A percentile compares a stretch with the other conserved stretches of the same genome.
These are phyloP conservation scores for Copidosoma aretas DNA, from an alignment of 2,888 invertebrate species.

Conservation along the genomic window DNA sequence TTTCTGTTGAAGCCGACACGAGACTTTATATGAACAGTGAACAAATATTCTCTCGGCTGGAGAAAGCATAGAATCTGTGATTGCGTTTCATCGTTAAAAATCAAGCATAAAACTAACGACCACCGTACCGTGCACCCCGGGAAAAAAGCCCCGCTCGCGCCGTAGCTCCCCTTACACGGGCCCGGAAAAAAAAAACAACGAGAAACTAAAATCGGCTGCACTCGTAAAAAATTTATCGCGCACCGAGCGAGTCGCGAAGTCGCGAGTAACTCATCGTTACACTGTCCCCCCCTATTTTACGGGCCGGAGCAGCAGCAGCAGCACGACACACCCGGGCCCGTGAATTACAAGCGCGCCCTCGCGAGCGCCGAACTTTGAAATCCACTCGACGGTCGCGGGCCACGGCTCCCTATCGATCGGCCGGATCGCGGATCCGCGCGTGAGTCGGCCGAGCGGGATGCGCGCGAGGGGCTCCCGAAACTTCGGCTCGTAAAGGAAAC, in stretches of 20 bases:
- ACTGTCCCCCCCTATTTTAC: slow-evolving; percentile 7
- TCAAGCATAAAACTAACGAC: too few species aligned
- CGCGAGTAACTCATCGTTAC: slow-evolving; percentile 14
- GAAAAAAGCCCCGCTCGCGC: too few species aligned
- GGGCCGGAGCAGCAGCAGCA: slow-evolving; percentile 10
- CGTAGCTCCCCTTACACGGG: too few species aligned
- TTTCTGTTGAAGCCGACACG: too few species aligned
- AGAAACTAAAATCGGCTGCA: slow-evolving; percentile 2
- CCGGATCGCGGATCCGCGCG: too few species aligned
- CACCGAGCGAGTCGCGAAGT: background rate
- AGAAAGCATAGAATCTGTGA: too few species aligned
- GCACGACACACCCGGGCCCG: background rate
- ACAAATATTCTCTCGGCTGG: too few species aligned
- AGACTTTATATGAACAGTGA: too few species aligned
- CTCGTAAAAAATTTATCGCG: slow-evolving; percentile 9
- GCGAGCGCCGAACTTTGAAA: slow-evolving; percentile 17
- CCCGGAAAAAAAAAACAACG: too few species aligned
- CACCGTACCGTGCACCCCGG: too few species aligned
- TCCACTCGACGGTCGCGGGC: slow-evolving; percentile 16
- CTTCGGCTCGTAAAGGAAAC: slow-evolving; percentile 26
- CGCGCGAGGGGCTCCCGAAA: background rate
- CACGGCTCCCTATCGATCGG: slow-evolving; percentile 3
- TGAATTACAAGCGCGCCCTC: slow-evolving; percentile 6
- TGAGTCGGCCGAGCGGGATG: background rate
- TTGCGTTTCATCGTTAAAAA: too few species aligned